Evolutionary conservation across 2,888 invertebrate genomes (phyloP).

Genomic region (Julus scandinavius): DNA sequence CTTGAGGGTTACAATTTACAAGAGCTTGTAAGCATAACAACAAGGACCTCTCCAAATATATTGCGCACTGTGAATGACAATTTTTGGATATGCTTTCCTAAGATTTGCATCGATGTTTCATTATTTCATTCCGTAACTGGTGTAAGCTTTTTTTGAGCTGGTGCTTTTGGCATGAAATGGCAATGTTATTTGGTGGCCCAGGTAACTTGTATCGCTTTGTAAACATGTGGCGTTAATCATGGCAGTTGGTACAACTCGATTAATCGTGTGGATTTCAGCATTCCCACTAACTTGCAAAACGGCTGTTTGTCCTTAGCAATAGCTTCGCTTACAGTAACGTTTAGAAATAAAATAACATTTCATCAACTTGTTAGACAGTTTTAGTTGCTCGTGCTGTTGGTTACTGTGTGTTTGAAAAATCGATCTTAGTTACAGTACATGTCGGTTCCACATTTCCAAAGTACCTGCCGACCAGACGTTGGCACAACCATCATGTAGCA

Average conservation of each 20-base stretch:
- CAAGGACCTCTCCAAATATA: not conserved
- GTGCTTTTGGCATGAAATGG: not conserved
- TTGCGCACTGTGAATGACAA: not conserved
- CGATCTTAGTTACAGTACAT: no score
- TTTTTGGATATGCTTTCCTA: not conserved
- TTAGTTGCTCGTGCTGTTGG: not conserved
- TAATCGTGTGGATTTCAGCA: not conserved
- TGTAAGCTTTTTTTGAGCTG: not conserved
- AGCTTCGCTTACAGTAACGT: no score
- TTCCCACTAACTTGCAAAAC: not conserved
- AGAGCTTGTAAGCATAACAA: not conserved
- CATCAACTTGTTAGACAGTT: not conserved
- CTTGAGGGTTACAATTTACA: not conserved
- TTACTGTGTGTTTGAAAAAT: no score
- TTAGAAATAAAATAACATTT: not conserved
- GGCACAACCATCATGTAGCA: not conserved
- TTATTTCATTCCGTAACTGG: not conserved
- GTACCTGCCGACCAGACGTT: not conserved
- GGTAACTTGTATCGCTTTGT: not conserved
- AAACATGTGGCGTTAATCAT: slow-evolving; percentile 37
- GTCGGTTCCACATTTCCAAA: no score
- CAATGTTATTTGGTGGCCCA: not conserved
- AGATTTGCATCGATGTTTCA: not conserved
- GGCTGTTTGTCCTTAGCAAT: no score
- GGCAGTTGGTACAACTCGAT: not conserved